Base-by-base conservation (phyloP, 2,888 invertebrate genomes). In the Lucinisca nassula region DNA sequence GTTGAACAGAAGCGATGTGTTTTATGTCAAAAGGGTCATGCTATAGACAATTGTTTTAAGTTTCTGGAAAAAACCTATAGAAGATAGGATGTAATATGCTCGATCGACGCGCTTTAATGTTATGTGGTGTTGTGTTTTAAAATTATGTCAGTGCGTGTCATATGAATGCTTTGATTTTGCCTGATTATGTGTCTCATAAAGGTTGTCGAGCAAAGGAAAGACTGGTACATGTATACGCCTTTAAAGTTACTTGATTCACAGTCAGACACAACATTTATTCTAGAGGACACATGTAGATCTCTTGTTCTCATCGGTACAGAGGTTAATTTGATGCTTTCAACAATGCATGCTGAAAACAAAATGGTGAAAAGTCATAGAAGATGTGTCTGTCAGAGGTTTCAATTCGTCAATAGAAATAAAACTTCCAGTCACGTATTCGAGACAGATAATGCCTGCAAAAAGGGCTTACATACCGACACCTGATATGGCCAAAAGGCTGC, bases 181-280 rank as follows among this genome's bases (percentile, higher is more conserved):
- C 86, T n/a, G 90, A 92, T 0, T 90, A 82, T 82, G 37, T 92
- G 0, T 88, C 90, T 1, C 83, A 82, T 61, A 37, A 17, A 12
- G 70, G 84, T 14, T 76, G 77, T 14, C 92, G 89, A 17, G 75
- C 83, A 10, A 78, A 67, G 14, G 91, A 92, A 81, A 70, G n/a
- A 21, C 51, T 91, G 2, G 87, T 92, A 1, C 92, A 92, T 78
- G 90, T 90, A 1, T n/a, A n/a, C n/a, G n/a, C n/a, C n/a, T n/a
- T n/a, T n/a, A n/a, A n/a, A n/a, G n/a, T 21, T 92, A 24, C 49
- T 92, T 0, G 92, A 92, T 75, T 83, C 91, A 14, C 90, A 90
- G 67, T 89, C 89, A 21, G 90, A 92, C 40, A 86, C 90, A 3
- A 90, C 88, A 0, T 91, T 92, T 49, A 40, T 90, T 24, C 40